A percentile compares a stretch with the other conserved stretches of the same genome.
phyloP scores from a whole-genome alignment of 2,888 invertebrate species.

The Drosophila conformis region DNA sequence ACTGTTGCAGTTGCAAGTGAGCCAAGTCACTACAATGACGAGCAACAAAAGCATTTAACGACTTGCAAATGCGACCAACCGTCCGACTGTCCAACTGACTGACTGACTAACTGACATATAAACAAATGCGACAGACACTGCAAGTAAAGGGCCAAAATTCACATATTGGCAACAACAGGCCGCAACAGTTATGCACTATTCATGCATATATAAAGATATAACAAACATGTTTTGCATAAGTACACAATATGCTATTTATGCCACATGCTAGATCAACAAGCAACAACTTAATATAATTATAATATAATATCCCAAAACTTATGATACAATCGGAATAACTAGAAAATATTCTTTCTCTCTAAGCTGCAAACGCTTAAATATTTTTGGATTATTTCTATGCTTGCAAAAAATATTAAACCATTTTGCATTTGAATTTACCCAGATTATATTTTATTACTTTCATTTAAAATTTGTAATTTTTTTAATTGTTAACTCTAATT shows the following conservation, averaged over 20 bases:
- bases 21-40: slow-evolving; percentile 37
- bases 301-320: neutral
- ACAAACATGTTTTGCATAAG: neutral
- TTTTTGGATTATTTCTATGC: neutral
- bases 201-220: neutral
- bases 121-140: slow-evolving; percentile 58
- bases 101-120: slow-evolving; percentile 64
- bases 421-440: neutral
- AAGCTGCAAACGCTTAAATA: neutral
- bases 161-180: slow-evolving; percentile 4
- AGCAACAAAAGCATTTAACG: slow-evolving; percentile 76
- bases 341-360: neutral
- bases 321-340: neutral
- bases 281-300: too few species aligned
- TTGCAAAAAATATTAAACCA: neutral
- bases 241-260: too few species aligned
- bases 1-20: slow-evolving; percentile 47
- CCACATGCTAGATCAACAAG: neutral
- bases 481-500: neutral
- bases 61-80: slow-evolving; percentile 70
- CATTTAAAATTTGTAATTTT: neutral
- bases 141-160: neutral
- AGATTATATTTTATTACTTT: neutral
- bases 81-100: slow-evolving; percentile 7
- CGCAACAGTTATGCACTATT: slow-evolving; percentile 28